Evolutionary conservation across 2,113 vertebrate species (phyloP), one percentile per base, ranked within the genome.

Genomic region (Xerus inauris): DNA sequence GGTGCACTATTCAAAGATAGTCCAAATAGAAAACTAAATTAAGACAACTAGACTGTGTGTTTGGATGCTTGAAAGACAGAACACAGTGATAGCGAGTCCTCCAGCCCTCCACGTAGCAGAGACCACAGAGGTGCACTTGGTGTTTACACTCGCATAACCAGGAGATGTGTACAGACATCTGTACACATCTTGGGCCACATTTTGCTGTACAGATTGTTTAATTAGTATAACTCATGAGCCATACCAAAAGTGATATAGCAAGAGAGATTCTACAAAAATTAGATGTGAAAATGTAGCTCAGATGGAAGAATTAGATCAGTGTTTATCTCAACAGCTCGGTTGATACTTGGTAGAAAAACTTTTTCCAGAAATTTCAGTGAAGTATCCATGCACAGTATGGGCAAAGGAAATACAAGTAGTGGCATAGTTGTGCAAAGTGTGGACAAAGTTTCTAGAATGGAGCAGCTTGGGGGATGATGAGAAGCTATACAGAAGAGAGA

Each of bases 121-220:
- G 11, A 42, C 72, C 24, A 1, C 28, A 47, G 42, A 75, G 8
- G 11, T 59, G 24, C 59, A 35, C 38, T 94, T 69, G 20, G 30
- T 75, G 94, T 85, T 80, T 64, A 81, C 30, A 51, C 20, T 67
- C 22, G 17, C 59, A 20, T 10, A 85, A 32, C 13, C 24, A 57
- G 32, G 42, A 87, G 30, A 6, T 40, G 40, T 95, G 5, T 30
- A 54, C 3, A 87, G 42, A n/a, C 3, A 8, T n/a, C n/a, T n/a
- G n/a, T n/a, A n/a, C n/a, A n/a, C n/a, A n/a, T n/a, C 17, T 30
- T 59, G 65, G 32, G 77, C 22, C 42, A 77, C 17, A 72, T 92
- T 92, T 76, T 92, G 51, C 62, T 92, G 81, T 13, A 77, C n/a
- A 38, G 88, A 9, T 26, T 88, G 69, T 92, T 79, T 81, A 87